phyloP scores from a whole-genome alignment of 2,113 vertebrate species.

The Dicentrarchus labrax region DNA sequence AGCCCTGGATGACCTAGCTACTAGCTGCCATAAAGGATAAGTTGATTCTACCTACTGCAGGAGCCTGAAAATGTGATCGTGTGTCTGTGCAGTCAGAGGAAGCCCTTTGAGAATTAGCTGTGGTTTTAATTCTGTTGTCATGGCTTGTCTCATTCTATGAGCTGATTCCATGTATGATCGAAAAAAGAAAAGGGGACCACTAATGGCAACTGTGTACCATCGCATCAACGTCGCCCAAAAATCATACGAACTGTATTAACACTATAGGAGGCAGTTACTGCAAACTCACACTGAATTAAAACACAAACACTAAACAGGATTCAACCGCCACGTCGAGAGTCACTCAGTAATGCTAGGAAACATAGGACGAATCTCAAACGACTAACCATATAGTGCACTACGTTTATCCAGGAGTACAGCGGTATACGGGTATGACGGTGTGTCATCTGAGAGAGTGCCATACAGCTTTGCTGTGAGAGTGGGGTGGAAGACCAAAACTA shows the following conservation, averaged over 20 bases:
- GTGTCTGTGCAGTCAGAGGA: slow-evolving; percentile 81
- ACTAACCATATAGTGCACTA: slow-evolving; percentile 61
- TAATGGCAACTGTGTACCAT: slow-evolving; percentile 25
- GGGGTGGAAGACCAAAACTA: slow-evolving; percentile 81
- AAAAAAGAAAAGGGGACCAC: slow-evolving; percentile 43
- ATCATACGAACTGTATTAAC: slow-evolving; percentile 62
- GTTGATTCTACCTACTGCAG: slow-evolving; percentile 72
- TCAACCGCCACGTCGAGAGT: slow-evolving; percentile 47
- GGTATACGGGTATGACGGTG: slow-evolving; percentile 51
- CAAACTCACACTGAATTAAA: slow-evolving; percentile 61
- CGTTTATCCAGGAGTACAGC: slow-evolving; percentile 50
- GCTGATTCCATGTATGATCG: slow-evolving; percentile 57
- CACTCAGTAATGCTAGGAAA: slow-evolving; percentile 59
- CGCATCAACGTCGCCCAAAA: slow-evolving; percentile 22
- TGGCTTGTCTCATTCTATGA: slow-evolving; percentile 80
- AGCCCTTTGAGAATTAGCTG: slow-evolving; percentile 82
- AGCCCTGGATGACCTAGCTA: slow-evolving; percentile 87
- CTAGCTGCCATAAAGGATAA: slow-evolving; percentile 85
- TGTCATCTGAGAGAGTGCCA: slow-evolving; percentile 67
- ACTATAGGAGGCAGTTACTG: slow-evolving; percentile 72
- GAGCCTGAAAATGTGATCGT: slow-evolving; percentile 74
- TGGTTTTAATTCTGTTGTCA: slow-evolving; percentile 65
- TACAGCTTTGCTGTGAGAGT: slow-evolving; percentile 78
- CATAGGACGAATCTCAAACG: slow-evolving; percentile 55
- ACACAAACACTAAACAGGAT: slow-evolving; percentile 49